Percentiles rank a stretch among this genome's conserved stretches.
phyloP scores from a whole-genome alignment of 2,888 invertebrate species.

The Machimus atricapillus region DNA sequence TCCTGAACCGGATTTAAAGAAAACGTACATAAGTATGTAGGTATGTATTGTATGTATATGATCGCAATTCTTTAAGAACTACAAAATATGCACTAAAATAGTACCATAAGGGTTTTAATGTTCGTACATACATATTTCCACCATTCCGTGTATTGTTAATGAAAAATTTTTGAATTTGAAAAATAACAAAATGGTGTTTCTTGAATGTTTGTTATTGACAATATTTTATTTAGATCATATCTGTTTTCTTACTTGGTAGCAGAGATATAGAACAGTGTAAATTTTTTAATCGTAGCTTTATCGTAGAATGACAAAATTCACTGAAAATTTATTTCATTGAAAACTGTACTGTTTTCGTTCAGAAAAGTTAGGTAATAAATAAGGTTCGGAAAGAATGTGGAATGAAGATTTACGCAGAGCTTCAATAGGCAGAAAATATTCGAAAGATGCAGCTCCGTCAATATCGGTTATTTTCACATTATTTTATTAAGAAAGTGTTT shows the following conservation, averaged over 20 bases:
- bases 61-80: no score
- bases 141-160: no score
- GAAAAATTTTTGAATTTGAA: no score
- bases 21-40: no score
- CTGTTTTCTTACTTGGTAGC: neutral
- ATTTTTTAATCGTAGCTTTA: neutral
- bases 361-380: constrained; percentile 15
- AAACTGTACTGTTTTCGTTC: neutral
- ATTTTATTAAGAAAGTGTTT: constrained; percentile 25
- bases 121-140: no score
- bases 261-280: neutral
- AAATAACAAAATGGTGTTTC: no score
- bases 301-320: neutral
- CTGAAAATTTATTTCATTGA: neutral
- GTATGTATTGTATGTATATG: no score
- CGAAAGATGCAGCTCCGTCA: constrained; percentile 23
- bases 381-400: neutral
- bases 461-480: constrained; percentile 28
- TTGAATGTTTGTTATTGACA: no score
- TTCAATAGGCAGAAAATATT: constrained; percentile 21
- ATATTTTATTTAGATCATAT: no score
- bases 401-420: constrained; percentile 26
- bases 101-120: no score
- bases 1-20: no score
- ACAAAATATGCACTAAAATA: no score